Evolutionary conservation across 2,113 vertebrate species (phyloP).

Genomic region (Hippopotamus amphibius): DNA sequence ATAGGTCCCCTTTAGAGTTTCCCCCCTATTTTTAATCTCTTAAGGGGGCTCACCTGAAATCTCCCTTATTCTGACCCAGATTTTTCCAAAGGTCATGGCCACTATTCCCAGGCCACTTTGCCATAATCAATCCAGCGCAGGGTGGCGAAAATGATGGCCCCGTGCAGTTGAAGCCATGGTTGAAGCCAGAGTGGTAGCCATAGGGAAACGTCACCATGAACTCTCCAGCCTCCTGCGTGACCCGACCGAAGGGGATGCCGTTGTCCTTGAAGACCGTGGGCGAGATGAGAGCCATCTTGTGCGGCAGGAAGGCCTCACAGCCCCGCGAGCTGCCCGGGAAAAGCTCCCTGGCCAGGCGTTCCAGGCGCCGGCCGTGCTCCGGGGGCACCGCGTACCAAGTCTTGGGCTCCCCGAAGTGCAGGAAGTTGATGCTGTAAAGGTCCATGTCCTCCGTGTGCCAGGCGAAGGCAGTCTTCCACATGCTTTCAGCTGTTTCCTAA

Average conservation of each 20-base stretch:
- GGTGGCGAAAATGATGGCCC: slow-evolving; percentile 70
- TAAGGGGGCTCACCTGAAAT: not conserved
- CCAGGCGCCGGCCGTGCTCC: slow-evolving; percentile 54
- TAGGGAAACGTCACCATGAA: slow-evolving; percentile 67
- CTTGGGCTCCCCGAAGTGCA: slow-evolving; percentile 76
- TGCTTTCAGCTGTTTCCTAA: not conserved
- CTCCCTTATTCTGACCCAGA: not conserved
- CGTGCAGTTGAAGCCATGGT: slow-evolving; percentile 75
- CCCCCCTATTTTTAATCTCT: not conserved
- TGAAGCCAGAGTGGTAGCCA: slow-evolving; percentile 72
- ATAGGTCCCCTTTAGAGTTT: not conserved
- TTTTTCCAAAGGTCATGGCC: not conserved
- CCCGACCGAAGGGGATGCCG: slow-evolving; percentile 38
- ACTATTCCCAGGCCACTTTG: slow-evolving; percentile 2
- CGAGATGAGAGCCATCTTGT: slow-evolving; percentile 69
- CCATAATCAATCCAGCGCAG: slow-evolving; percentile 59
- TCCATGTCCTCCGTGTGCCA: slow-evolving; percentile 78
- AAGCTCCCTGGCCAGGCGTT: slow-evolving; percentile 55
- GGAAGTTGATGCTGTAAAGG: slow-evolving; percentile 71
- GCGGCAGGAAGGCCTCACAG: slow-evolving; percentile 65
- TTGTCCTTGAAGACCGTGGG: slow-evolving; percentile 46
- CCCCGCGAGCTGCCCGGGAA: slow-evolving; percentile 14
- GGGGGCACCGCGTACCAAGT: slow-evolving; percentile 71
- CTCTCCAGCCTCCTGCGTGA: slow-evolving; percentile 70
- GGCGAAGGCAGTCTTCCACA: slow-evolving; percentile 66